Base-by-base conservation (phyloP, 37 sponge, comb jelly and placozoan genomes). In the Beroe forskalii region DNA sequence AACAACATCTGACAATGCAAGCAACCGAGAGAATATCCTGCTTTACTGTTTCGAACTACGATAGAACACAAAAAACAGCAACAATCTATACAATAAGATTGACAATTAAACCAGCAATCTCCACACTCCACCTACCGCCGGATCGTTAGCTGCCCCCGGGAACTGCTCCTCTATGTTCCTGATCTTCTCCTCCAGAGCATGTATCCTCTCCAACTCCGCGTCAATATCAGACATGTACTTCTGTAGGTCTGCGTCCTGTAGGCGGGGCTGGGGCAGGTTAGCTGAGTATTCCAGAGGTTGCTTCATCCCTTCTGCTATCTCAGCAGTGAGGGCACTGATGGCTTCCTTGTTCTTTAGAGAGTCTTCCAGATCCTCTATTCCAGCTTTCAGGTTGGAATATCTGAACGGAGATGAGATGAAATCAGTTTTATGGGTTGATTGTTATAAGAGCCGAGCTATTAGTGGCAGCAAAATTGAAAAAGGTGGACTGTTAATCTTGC, bases 191-290 rank as follows among this genome's bases (percentile, higher is more conserved):
- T 80, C 86, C 30, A 80, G 25, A 25, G 17, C 40, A 23, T 42
- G 48, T 8, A 80, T 4, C 2, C 35, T 37, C n/a, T 23, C 44
- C 37, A 80, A 48, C 48, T 80, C 55, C 4, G 9, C 55, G 30
- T 80, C 86, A 44, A 80, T 80, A 38, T 80, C 86, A 28, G 86
- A 43, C 86, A 80, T 80, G 86, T 42, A 80, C 55, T 41, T 20
- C 43, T 38, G 8, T 0, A 80, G 86, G 3, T 80, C 86, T 4
- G 55, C 86, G 4, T 80, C 86, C n/a, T 44, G 55, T 1, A 80
- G 86, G 1, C 86, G 43, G n/a, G 86, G 86, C 42, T 44, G 20
- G 3, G 86, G 86, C 86, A 80, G 28, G 44, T 41, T 80, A 17
- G 20, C 55, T 9, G 86, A 33, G 55, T 80, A 80, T 14, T 41